Evolutionary conservation across 2,888 invertebrate genomes (phyloP).

Genomic region (Athetis lepigone): DNA sequence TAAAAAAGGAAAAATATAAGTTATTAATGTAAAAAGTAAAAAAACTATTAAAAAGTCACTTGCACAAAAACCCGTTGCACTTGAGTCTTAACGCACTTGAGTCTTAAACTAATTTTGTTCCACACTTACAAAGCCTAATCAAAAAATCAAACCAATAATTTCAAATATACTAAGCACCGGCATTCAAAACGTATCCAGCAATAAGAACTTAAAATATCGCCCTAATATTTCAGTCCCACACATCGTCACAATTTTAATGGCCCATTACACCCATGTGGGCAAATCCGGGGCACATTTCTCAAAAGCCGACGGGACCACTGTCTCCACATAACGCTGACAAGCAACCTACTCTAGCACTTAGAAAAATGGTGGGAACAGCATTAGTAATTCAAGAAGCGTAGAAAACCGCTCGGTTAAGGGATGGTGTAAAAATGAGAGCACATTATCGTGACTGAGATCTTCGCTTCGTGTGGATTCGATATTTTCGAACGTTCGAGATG

Average conservation of each 20-base stretch:
- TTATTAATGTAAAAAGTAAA: too few relatives aligned
- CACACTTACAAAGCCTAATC: not conserved
- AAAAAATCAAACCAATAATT: not conserved
- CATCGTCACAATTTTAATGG: conserved; percentile 41
- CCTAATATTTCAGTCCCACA: conserved; percentile 22
- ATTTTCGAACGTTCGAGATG: conserved; percentile 40
- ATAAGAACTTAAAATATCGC: conserved; percentile 18
- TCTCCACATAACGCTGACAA: conserved; percentile 40
- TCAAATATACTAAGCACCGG: not conserved
- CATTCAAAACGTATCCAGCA: not conserved
- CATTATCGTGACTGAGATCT: conserved; percentile 49
- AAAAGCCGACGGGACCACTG: conserved; percentile 12
- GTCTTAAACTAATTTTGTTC: too few relatives aligned
- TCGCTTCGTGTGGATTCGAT: conserved; percentile 35
- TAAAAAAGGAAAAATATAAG: too few relatives aligned
- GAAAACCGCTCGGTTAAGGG: conserved; percentile 51
- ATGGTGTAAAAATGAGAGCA: conserved; percentile 59
- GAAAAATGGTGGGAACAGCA: conserved; percentile 53
- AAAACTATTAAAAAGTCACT: too few relatives aligned
- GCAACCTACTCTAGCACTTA: conserved; percentile 39
- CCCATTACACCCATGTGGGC: conserved; percentile 37
- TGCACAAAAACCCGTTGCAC: too few relatives aligned
- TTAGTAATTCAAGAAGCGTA: conserved; percentile 59
- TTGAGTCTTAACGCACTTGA: too few relatives aligned
- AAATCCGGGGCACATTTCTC: conserved; percentile 37